Evolutionary conservation across 2,888 invertebrate genomes (phyloP).

Genomic region (Ochropleura plecta): DNA sequence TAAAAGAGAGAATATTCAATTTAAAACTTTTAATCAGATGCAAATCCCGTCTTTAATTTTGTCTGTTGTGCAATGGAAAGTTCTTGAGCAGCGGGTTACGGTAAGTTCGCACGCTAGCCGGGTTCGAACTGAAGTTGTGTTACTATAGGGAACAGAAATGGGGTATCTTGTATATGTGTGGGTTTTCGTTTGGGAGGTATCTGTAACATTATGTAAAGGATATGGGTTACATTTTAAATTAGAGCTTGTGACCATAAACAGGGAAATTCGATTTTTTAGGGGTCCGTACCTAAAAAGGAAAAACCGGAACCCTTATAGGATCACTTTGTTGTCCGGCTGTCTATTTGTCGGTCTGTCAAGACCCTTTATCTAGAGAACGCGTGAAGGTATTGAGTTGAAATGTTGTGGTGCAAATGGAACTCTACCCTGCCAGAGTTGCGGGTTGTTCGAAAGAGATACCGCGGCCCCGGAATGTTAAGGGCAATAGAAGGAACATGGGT

Average conservation of each 20-base stretch:
- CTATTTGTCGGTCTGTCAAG: no score
- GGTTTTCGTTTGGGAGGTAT: slow-evolving; percentile 4
- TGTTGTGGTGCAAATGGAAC: no score
- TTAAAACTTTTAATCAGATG: slow-evolving; percentile 72
- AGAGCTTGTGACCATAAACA: background rate
- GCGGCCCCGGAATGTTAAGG: no score
- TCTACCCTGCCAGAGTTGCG: no score
- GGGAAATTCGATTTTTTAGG: no score
- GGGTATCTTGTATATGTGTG: background rate
- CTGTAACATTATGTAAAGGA: background rate
- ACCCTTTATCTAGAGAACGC: no score
- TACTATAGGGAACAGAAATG: slow-evolving; percentile 11
- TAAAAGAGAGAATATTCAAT: slow-evolving; percentile 67
- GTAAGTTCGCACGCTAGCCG: slow-evolving; percentile 37
- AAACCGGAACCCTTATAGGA: no score
- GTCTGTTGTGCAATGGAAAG: slow-evolving; percentile 55
- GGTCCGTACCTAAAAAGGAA: no score
- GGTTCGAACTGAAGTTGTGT: slow-evolving; percentile 9
- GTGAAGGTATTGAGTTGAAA: no score
- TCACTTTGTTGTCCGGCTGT: no score
- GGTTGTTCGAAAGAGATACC: no score
- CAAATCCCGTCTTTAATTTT: slow-evolving; percentile 68
- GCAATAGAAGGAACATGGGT: no score
- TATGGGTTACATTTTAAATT: background rate
- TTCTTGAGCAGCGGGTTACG: slow-evolving; percentile 49